phyloP scores from a whole-genome alignment of 2,797 vertebrate species.

The Spondyliosoma cantharus region DNA sequence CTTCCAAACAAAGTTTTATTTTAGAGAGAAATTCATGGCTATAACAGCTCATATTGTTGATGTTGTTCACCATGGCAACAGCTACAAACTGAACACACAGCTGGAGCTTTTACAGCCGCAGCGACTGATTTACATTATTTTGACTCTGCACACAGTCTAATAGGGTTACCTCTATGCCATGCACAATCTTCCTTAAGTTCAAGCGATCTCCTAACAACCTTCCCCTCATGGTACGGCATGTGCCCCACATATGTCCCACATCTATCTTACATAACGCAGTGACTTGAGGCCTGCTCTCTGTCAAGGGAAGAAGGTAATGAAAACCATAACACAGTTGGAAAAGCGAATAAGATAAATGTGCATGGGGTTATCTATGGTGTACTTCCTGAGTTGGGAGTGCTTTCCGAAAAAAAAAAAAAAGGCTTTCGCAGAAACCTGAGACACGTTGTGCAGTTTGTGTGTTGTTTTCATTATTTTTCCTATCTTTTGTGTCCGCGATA shows the following conservation, averaged over 20 bases:
- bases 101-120: neutral
- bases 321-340: constrained; percentile 58
- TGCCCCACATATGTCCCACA: constrained; percentile 53
- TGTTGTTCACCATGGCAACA: constrained; percentile 17
- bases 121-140: constrained; percentile 9
- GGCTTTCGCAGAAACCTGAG: constrained; percentile 23
- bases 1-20: neutral
- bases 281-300: constrained; percentile 56
- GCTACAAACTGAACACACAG: neutral
- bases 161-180: neutral
- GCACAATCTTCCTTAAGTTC: constrained; percentile 12
- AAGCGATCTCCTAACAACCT: constrained; percentile 37
- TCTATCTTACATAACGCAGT: constrained; percentile 55
- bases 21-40: neutral
- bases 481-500: constrained; percentile 19
- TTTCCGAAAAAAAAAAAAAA: constrained; percentile 18
- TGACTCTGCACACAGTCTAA: neutral
- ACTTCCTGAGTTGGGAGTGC: constrained; percentile 41
- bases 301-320: constrained; percentile 58
- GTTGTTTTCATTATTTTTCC: constrained; percentile 38
- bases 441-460: constrained; percentile 4
- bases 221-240: constrained; percentile 51
- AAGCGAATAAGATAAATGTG: constrained; percentile 56
- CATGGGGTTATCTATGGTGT: constrained; percentile 44
- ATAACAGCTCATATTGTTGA: neutral